phyloP scores from a whole-genome alignment of 2,113 vertebrate genomes.

The Capricornis sumatraensis region DNA sequence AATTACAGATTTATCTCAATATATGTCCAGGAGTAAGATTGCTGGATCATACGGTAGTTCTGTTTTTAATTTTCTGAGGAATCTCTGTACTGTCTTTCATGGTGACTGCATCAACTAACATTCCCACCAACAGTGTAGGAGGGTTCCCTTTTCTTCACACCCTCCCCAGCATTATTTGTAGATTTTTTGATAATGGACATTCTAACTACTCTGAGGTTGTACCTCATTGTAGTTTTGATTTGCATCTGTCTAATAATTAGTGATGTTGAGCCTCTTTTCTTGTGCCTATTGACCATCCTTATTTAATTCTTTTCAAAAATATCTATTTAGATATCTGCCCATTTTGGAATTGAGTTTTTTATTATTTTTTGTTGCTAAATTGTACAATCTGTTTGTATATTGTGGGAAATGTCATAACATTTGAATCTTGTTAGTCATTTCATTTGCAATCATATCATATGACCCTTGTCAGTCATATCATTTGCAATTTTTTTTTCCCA shows the following conservation, averaged over 20 bases:
- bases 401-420: background rate
- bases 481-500: background rate
- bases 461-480: background rate
- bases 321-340: background rate
- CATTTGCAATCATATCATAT: background rate
- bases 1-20: background rate
- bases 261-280: background rate
- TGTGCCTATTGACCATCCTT: background rate
- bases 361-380: background rate
- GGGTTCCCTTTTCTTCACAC: background rate
- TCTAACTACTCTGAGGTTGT: background rate
- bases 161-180: background rate
- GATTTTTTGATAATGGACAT: background rate
- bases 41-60: background rate
- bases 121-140: background rate
- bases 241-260: background rate
- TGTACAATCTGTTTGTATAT: background rate
- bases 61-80: background rate
- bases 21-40: background rate
- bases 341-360: background rate
- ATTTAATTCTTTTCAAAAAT: background rate
- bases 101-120: background rate
- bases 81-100: background rate
- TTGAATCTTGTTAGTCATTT: background rate
- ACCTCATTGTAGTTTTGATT: background rate